phyloP scores from a whole-genome alignment of 2,888 invertebrate genomes.

The Zootermopsis nevadensis region DNA sequence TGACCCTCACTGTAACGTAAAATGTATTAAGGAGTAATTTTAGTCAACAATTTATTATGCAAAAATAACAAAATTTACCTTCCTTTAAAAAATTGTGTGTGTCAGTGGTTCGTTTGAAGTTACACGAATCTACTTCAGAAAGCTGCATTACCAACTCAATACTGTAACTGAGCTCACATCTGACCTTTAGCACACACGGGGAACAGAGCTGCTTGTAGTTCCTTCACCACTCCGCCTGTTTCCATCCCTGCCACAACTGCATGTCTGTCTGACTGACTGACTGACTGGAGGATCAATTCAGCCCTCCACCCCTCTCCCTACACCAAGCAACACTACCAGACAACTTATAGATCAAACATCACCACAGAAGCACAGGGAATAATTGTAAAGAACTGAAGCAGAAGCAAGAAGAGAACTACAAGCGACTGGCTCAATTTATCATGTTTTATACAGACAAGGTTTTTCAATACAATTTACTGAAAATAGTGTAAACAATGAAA shows the following conservation, averaged over 20 bases:
- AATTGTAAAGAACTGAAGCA: not conserved
- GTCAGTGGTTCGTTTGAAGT: not conserved
- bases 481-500: no score
- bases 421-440: not conserved
- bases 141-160: conserved; percentile 10
- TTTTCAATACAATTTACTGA: no score
- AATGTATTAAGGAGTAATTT: no score
- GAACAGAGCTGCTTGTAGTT: conserved; percentile 75
- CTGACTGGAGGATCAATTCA: no score
- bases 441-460: no score
- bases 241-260: conserved; percentile 50
- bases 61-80: not conserved
- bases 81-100: not conserved
- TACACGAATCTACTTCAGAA: not conserved
- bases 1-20: no score
- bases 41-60: not conserved
- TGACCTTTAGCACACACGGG: conserved; percentile 61
- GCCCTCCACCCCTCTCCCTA: not conserved
- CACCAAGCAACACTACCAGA: not conserved
- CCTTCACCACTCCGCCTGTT: conserved; percentile 64
- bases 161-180: not conserved
- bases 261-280: not conserved
- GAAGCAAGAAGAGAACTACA: not conserved
- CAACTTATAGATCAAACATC: not conserved
- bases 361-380: not conserved